Evolutionary conservation across 2,113 vertebrate genomes (phyloP).

Genomic region (Psettodes erumei): DNA sequence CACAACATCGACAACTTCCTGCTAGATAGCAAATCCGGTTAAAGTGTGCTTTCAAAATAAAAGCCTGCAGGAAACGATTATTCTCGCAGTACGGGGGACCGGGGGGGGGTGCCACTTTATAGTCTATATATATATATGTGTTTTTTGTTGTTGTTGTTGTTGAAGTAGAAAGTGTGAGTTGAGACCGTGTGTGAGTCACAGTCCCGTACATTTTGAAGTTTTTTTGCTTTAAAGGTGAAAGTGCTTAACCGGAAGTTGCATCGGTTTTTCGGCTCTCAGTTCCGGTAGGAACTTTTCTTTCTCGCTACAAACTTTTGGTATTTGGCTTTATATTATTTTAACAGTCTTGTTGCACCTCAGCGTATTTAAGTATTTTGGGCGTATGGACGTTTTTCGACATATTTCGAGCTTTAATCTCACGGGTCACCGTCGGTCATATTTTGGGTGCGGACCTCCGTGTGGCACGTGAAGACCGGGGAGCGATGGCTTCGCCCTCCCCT

Average conservation of each 20-base stretch:
- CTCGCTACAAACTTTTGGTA: not conserved
- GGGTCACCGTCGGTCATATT: constrained; percentile 27
- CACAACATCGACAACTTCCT: not conserved
- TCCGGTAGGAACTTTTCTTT: not conserved
- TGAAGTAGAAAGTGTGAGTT: not conserved
- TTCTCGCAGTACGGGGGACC: no score
- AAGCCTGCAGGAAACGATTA: no score
- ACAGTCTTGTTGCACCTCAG: not conserved
- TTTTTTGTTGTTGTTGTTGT: no score
- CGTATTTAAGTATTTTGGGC: no score
- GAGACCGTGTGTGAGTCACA: not conserved
- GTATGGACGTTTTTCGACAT: no score
- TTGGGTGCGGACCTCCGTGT: not conserved
- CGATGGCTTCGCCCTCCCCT: constrained; percentile 27
- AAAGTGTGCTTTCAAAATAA: no score
- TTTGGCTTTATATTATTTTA: not conserved
- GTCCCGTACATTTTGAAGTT: fast-evolving
- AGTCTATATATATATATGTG: no score
- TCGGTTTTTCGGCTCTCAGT: not conserved
- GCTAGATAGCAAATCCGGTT: no score
- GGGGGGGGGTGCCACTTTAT: no score
- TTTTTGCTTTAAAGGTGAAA: not conserved
- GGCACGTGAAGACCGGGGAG: constrained; percentile 1
- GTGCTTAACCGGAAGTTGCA: not conserved
- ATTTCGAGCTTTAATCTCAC: no score